phyloP scores from a whole-genome alignment of 2,113 vertebrate species.

The Ophiodon elongatus region DNA sequence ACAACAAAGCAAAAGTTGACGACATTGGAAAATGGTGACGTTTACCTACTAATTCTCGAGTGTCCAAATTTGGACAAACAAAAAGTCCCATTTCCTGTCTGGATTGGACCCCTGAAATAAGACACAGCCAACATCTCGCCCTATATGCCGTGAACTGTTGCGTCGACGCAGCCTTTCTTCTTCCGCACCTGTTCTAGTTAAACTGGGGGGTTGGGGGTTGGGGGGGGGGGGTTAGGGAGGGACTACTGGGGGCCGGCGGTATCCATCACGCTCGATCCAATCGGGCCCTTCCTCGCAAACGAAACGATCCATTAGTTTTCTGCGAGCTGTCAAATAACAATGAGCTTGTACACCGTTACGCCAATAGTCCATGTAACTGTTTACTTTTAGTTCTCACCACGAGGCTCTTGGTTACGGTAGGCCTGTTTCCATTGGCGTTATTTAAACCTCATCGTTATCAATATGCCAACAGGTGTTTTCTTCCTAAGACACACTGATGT shows the following conservation, averaged over 20 bases:
- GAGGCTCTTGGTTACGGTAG: neutral
- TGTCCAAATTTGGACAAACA: neutral
- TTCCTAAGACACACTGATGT: too few relatives aligned
- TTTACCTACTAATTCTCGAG: neutral
- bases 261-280: neutral
- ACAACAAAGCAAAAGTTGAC: neutral
- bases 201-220: neutral
- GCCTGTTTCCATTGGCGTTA: neutral
- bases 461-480: too few relatives aligned
- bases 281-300: neutral
- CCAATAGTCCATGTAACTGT: neutral
- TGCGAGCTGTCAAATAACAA: neutral
- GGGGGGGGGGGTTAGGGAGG: neutral
- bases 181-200: neutral
- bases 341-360: neutral
- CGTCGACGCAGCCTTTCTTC: neutral
- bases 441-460: neutral
- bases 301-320: too few relatives aligned
- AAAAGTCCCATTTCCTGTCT: neutral
- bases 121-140: slow-evolving; percentile 2
- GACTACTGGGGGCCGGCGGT: neutral
- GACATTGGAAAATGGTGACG: neutral
- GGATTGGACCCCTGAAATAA: neutral
- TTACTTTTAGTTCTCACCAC: neutral
- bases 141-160: neutral